Conservation (phyloP, 2,797 vertebrate genomes). For the Hyperoplus immaculatus region DNA sequence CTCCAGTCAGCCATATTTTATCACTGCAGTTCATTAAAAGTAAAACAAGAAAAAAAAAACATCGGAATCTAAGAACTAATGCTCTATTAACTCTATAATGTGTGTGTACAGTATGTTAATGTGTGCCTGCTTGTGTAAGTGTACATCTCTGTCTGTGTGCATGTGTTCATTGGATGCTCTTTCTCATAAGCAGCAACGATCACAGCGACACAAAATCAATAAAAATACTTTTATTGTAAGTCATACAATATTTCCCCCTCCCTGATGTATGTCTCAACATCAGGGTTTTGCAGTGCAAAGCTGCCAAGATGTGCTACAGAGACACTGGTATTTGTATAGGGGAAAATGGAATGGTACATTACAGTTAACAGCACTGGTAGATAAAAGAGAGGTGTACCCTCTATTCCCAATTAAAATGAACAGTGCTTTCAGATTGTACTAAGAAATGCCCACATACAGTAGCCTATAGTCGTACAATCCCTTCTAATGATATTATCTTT, state of each 20-base stretch:
- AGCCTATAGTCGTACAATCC: too few species aligned
- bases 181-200: constrained; percentile 60
- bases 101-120: constrained; percentile 1
- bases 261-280: constrained; percentile 48
- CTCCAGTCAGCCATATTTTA: constrained; percentile 65
- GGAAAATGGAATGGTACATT: constrained; percentile 15
- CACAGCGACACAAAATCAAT: constrained; percentile 71
- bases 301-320: constrained; percentile 34
- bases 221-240: constrained; percentile 67
- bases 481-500: too few species aligned
- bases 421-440: too few species aligned
- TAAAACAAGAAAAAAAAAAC: not conserved
- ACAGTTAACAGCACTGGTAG: not conserved
- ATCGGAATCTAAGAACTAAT: not conserved
- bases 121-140: not conserved
- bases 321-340: constrained; percentile 4
- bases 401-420: constrained; percentile 17
- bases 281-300: constrained; percentile 2
- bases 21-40: constrained; percentile 26
- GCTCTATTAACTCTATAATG: not conserved
- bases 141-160: constrained; percentile 15
- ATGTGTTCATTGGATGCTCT: constrained; percentile 16
- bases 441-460: not conserved
- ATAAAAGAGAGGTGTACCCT: not conserved
- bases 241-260: constrained; percentile 53